These are phyloP conservation scores for Nasalis larvatus DNA, from an alignment of 2,113 vertebrate genomes.

Conservation along the genomic window DNA sequence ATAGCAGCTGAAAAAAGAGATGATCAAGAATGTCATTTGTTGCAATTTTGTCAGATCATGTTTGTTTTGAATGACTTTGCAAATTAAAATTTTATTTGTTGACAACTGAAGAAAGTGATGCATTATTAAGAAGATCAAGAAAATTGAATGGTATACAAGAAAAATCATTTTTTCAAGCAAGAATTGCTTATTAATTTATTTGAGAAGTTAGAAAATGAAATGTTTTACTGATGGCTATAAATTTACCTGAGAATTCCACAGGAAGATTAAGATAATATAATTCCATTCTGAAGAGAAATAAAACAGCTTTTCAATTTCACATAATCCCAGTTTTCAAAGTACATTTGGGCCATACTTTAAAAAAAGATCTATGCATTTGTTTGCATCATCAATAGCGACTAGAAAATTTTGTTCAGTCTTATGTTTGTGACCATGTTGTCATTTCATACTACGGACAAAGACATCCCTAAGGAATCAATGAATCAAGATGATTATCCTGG, in stretches of 20 bases:
- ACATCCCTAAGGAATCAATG: background rate
- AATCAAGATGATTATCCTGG: background rate
- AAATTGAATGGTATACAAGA: background rate
- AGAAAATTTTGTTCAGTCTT: background rate
- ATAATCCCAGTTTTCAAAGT: background rate
- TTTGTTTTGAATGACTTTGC: background rate
- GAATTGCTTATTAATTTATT: slow-evolving; percentile 3
- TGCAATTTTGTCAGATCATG: background rate
- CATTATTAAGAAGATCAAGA: background rate
- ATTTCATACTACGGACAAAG: background rate
- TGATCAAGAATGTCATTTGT: background rate
- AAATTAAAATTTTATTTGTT: background rate
- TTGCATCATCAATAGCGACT: background rate
- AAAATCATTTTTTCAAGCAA: background rate
- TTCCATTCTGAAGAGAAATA: background rate
- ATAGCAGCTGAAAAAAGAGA: slow-evolving; percentile 10
- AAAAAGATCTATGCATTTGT: background rate
- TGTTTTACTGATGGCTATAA: background rate
- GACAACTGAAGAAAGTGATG: background rate
- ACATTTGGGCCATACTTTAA: background rate
- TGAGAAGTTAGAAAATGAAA: background rate
- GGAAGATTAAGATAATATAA: background rate
- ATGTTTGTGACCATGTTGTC: background rate
- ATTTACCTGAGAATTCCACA: background rate
- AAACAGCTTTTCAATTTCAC: background rate